Evolutionary conservation across 2,888 invertebrate genomes (phyloP), one percentile per base, ranked within the genome.

Genomic region (Drosophila seclusa): DNA sequence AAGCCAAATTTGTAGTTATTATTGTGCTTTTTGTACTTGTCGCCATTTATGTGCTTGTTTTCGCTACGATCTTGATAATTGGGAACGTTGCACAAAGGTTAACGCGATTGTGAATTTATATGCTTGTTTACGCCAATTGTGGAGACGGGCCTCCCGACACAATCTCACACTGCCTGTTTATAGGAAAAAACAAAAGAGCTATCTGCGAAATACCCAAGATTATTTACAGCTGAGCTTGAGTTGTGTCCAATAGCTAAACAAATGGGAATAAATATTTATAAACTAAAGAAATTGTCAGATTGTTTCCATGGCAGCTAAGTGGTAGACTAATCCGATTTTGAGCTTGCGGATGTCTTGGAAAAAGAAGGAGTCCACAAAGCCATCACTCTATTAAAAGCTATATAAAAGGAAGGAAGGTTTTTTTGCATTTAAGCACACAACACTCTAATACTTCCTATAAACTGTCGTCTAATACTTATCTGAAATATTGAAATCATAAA

Each of bases 81-180:
- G 58, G 58, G 27, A 48, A 38, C 38, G 57, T 74, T 72, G 73
- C 77, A 64, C 64, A 77, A 68, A 81, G 87, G 81, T 85, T 85
- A 85, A 67, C n/a, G 68, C 57, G 80, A 82, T 84, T 82, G 62
- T 78, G 67, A 66, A 75, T 88, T 86, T 88, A 86, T 86, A 75
- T 68, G 68, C 84, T 86, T 88, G 87, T 86, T 86, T 86, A 88
- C 84, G 74, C 76, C 69, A 70, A 84, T 45, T 69, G 6, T 52
- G 18, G 45, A 68, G 85, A 76, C 86, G 68, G 76, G 84, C 86
- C 88, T 85, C 86, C 65, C 53, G 69, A 55, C 58, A 29, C 54
- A 11, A 54, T 42, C 27, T 42, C 63, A 18, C 45, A 34, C 36
- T 48, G 58, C 6, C 52, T 13, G 29, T 52, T 59, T 29, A 27